Base-by-base conservation (phyloP, 2,797 vertebrate species). In the Alosa sapidissima region DNA sequence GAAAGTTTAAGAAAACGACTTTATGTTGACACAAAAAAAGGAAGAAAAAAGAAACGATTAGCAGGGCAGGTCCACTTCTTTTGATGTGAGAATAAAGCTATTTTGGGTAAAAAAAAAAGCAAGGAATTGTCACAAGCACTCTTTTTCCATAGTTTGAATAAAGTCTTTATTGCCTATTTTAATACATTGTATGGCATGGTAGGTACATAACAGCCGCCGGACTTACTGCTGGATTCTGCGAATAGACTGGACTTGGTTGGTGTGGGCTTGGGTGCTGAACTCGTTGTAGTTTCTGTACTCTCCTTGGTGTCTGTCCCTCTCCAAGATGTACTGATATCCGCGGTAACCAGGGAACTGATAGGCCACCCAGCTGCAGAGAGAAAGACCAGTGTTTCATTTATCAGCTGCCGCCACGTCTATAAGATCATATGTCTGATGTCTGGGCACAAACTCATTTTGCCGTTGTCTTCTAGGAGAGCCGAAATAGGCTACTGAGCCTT, bases 311-410 rank as follows among this genome's bases (percentile, higher is more conserved):
- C 95, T 96, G 95, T 99, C 98, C 91, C 96, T 94, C 95, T 99
- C 98, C 95, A 99, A 92, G 92, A 99, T 96, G 82, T 99, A 99
- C 93, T 99, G 98, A 96, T 98, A 99, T 86, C 98, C 98, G 92
- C 97, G 96, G 95, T 99, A 99, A 90, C 98, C 98, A 0, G 98
- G 98, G 92, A 97, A 99, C 96, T 99, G 98, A 93, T 99, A 99
- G 87, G 97, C 97, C 84, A 99, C 97, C 97, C 98, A 98, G 91
- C 98, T 98, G 92, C 83, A 91, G 8, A 58, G 85, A 62, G 10
- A 49, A 52, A 87, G 24, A 41, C 60, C 81, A 86, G 65, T 47
- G 85, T 81, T 62, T 84, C 84, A 83, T 85, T 88, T 81, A 88
- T 81, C 86, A 81, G 72, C 49, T 36, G 19, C 72, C 45, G 72